A percentile compares a stretch with the other conserved stretches of the same genome.
These are phyloP conservation scores for Drosophila borealis DNA, from an alignment of 2,888 invertebrate species.

Conservation along the genomic window DNA sequence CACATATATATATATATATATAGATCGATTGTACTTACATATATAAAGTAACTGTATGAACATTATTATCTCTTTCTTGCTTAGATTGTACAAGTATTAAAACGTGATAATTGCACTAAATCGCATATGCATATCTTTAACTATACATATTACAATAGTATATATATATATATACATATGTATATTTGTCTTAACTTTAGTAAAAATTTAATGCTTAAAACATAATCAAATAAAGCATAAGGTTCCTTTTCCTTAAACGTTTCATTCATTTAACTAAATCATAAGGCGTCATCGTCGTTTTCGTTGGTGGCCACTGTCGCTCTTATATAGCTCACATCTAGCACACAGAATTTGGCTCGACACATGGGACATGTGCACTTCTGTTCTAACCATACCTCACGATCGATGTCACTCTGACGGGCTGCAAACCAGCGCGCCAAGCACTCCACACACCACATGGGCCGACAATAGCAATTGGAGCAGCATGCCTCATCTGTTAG, in stretches of 20 bases:
- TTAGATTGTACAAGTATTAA: constrained; percentile 77
- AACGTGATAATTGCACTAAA: constrained; percentile 77
- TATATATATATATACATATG: constrained; percentile 36
- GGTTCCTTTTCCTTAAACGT: constrained; percentile 39
- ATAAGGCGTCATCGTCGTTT: constrained; percentile 37
- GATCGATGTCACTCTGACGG: constrained; percentile 89
- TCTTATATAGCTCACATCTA: constrained; percentile 89
- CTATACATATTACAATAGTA: constrained; percentile 46
- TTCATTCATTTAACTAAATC: constrained; percentile 40
- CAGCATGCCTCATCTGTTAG: constrained; percentile 83
- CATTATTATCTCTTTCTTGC: constrained; percentile 61
- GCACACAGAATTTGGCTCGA: constrained; percentile 92
- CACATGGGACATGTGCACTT: constrained; percentile 96
- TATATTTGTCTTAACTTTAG: constrained; percentile 54
- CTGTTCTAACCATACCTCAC: constrained; percentile 91
- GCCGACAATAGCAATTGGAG: constrained; percentile 90
- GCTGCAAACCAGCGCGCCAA: constrained; percentile 95
- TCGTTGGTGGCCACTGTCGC: constrained; percentile 9
- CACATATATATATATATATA: constrained; percentile 21
- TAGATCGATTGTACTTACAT: constrained; percentile 61
- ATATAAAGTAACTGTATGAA: constrained; percentile 44
- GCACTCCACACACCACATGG: constrained; percentile 95
- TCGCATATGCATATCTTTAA: constrained; percentile 59
- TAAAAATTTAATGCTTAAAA: constrained; percentile 47
- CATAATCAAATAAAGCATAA: constrained; percentile 65